phyloP scores from a whole-genome alignment of 1,140 invertebrate genomes.

The Liolophura sinensis region DNA sequence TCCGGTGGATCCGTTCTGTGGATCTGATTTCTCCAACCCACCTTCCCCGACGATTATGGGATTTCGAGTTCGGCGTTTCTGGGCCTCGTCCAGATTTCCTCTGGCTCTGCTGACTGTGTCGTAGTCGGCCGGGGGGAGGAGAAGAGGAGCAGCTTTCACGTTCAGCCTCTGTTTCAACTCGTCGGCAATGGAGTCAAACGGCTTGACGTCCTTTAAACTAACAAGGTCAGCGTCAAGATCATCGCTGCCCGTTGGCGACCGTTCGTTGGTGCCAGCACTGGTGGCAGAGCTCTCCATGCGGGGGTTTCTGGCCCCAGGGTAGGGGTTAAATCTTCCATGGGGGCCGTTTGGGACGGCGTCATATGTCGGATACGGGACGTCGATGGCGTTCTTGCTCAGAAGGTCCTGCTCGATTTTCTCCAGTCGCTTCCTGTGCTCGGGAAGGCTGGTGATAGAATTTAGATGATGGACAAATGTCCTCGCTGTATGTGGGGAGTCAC shows the following conservation, averaged over 20 bases:
- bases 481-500: constrained; percentile 92
- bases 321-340: too few species aligned
- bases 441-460: constrained; percentile 78
- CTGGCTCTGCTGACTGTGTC: constrained; percentile 77
- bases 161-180: constrained; percentile 85
- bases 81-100: constrained; percentile 63
- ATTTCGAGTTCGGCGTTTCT: constrained; percentile 26
- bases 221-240: constrained; percentile 45
- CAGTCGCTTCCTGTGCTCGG: constrained; percentile 72
- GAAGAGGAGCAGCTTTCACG: constrained; percentile 66
- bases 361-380: constrained; percentile 16
- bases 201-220: constrained; percentile 64
- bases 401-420: constrained; percentile 51
- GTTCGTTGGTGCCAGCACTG: constrained; percentile 29
- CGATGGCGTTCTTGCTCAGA: constrained; percentile 36
- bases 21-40: too few species aligned
- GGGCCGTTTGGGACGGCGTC: not conserved
- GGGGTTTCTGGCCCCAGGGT: too few species aligned
- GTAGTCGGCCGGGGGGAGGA: constrained; percentile 90
- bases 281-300: too few species aligned
- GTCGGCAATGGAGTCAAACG: constrained; percentile 89
- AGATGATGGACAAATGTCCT: constrained; percentile 80
- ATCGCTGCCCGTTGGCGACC: constrained; percentile 25
- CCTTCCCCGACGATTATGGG: constrained; percentile 21
- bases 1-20: too few species aligned